Evolutionary conservation across 2,113 vertebrate genomes (phyloP).

Genomic region (Ariopsis seemanni): DNA sequence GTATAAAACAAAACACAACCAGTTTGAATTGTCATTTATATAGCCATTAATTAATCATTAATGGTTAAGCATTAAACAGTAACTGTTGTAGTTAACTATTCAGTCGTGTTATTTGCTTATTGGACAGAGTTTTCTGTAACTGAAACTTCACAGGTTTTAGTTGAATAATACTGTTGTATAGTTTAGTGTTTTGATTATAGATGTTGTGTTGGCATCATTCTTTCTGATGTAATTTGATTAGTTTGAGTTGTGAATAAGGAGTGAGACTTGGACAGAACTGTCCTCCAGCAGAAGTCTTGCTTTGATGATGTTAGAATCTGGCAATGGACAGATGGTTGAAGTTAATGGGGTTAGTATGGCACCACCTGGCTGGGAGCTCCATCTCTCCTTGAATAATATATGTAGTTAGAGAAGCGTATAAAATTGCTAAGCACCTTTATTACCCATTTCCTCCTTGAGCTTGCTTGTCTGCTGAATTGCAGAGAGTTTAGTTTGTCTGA

Average conservation of each 20-base stretch:
- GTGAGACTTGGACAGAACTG: not conserved
- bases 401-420: conserved; percentile 3
- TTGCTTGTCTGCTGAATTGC: not conserved
- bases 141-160: not conserved
- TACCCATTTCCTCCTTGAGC: not conserved
- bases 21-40: not conserved
- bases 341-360: conserved; percentile 43
- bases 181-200: not conserved
- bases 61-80: no score
- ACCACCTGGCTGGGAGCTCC: conserved; percentile 24
- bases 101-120: not conserved
- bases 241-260: not conserved
- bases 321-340: conserved; percentile 33
- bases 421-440: conserved; percentile 11
- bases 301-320: conserved; percentile 23
- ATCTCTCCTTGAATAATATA: conserved; percentile 20
- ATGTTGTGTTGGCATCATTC: not conserved
- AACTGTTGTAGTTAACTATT: not conserved
- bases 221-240: not conserved
- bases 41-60: not conserved
- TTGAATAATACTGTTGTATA: no score
- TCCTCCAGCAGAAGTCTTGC: conserved; percentile 10
- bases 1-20: not conserved
- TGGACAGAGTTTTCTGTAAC: not conserved
- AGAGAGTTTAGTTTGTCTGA: not conserved